Base-by-base conservation (phyloP, 2,888 invertebrate species). In the Neuroscelio doddi region DNA sequence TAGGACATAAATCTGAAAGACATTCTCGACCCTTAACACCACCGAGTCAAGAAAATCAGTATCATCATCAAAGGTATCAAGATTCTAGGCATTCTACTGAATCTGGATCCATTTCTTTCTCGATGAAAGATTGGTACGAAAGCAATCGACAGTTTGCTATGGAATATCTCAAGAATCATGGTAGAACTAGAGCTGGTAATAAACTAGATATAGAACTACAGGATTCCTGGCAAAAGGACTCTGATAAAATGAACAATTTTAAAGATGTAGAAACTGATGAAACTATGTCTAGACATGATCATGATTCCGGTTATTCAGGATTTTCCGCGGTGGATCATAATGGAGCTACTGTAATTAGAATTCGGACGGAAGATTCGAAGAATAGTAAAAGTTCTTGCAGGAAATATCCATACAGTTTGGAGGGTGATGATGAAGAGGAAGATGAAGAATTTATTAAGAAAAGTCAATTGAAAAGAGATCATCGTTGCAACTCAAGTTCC, bases 21-120 rank as follows among this genome's bases (percentile, higher is more conserved):
- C 79, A 82, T 61, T 77, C 75, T 10, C 73, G 80, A 61, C 76
- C 83, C 0, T 50, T 83, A 65, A 78, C 77, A 15, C 82, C 83
- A 0, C 80, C 79, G 12, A 51, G 15, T 15, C 36, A 50, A 1
- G 26, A 50, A 8, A 14, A 15, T 15, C 3, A 30, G n/a, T 26
- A 50, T 24, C 26, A 12, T 5, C 24, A 5, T 27, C 39, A 21
- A 5, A 5, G 10, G 3, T 2, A 10, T 14, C 34, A 32, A 14
- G 57, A 53, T 14, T 12, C 36, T 9, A 34, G 53, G 15, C 46
- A 65, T 9, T 16, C 12, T 9, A 9, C 26, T 3, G 30, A 45
- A 8, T 10, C 34, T n/a, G 12, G 36, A 58, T 64, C 67, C 17
- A 55, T 65, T 15, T 30, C 32, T 1, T 74, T 74, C 14, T 68